phyloP scores from a whole-genome alignment of 2,797 vertebrate genomes.

The Enteromius trimaculatus region DNA sequence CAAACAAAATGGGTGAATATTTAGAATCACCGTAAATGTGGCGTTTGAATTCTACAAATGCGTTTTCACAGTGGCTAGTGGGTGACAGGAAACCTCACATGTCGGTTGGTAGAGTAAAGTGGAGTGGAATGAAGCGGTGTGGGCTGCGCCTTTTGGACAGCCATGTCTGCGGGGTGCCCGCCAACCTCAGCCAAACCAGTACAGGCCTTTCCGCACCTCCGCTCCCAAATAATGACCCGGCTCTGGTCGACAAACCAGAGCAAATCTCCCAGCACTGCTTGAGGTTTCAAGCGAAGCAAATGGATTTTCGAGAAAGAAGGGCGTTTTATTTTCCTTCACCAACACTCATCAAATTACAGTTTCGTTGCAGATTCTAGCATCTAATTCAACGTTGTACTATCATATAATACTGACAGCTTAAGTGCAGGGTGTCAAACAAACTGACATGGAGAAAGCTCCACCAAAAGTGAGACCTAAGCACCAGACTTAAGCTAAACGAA shows the following conservation, averaged over 20 bases:
- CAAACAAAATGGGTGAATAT: conserved; percentile 65
- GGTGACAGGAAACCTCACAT: conserved; percentile 64
- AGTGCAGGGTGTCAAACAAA: conserved; percentile 65
- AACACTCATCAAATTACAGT: conserved; percentile 68
- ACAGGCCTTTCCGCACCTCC: conserved; percentile 71
- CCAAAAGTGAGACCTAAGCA: conserved; percentile 44
- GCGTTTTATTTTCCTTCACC: conserved; percentile 60
- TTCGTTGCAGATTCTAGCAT: conserved; percentile 52
- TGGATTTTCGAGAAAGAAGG: conserved; percentile 67
- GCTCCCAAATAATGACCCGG: conserved; percentile 72
- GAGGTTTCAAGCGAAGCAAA: conserved; percentile 62
- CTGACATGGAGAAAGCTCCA: conserved; percentile 46
- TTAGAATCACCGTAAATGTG: conserved; percentile 59
- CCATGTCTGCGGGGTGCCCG: conserved; percentile 48
- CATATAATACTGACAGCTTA: conserved; percentile 71
- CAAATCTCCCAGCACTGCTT: conserved; percentile 77
- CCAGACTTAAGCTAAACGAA: conserved; percentile 34
- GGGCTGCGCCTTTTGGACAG: conserved; percentile 54
- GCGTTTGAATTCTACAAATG: conserved; percentile 54
- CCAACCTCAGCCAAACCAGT: conserved; percentile 67
- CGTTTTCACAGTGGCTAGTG: conserved; percentile 7
- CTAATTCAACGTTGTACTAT: conserved; percentile 57
- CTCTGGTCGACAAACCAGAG: conserved; percentile 72
- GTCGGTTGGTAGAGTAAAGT: conserved; percentile 38
- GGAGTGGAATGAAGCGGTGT: conserved; percentile 54